Percentiles rank a stretch among this genome's conserved stretches.
Conservation (phyloP, 2,113 vertebrate species). For the Solea solea region DNA sequence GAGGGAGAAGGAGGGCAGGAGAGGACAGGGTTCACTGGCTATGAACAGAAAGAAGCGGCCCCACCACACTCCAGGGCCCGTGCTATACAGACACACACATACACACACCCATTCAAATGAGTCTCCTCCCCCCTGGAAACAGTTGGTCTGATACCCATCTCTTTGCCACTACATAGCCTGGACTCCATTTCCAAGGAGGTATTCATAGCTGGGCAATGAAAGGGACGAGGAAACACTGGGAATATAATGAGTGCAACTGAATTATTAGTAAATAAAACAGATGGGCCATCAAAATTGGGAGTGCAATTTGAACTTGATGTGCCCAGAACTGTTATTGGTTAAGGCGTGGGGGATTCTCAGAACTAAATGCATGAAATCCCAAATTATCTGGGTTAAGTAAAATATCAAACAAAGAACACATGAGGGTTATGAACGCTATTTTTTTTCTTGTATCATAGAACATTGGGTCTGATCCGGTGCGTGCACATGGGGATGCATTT, state of each 20-base stretch:
- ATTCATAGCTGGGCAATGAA: constrained; percentile 2
- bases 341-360: constrained; percentile 13
- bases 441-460: constrained; percentile 53
- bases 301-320: constrained; percentile 3
- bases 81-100: constrained; percentile 21
- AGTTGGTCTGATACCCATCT: constrained; percentile 61
- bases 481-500: constrained; percentile 63
- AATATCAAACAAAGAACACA: constrained; percentile 17
- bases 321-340: constrained; percentile 62
- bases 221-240: constrained; percentile 22
- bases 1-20: constrained; percentile 51
- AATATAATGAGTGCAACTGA: background rate
- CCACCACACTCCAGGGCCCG: constrained; percentile 34
- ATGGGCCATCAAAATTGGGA: background rate
- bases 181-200: constrained; percentile 17
- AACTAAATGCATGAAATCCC: background rate
- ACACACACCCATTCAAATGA: constrained; percentile 51
- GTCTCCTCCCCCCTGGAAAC: constrained; percentile 50
- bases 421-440: constrained; percentile 27
- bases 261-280: background rate
- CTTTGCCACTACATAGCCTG: constrained; percentile 53
- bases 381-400: constrained; percentile 4
- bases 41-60: constrained; percentile 63
- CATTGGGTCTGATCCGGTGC: constrained; percentile 53
- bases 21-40: constrained; percentile 73